These are phyloP conservation scores for Xanthia togata DNA, from an alignment of 2,888 invertebrate genomes.

Conservation along the genomic window DNA sequence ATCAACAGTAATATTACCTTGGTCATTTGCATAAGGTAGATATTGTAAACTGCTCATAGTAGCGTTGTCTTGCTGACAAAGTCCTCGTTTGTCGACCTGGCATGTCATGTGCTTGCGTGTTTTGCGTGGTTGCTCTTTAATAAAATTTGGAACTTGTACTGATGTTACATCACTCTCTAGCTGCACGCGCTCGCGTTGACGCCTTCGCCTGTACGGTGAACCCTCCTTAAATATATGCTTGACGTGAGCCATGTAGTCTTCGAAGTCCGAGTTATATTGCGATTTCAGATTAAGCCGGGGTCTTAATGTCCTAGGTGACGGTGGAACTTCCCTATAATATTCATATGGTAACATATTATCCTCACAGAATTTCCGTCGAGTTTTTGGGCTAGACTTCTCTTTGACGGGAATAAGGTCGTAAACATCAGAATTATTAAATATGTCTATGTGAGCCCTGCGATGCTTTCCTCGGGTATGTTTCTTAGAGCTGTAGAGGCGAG, in stretches of 20 bases:
- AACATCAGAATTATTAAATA: conserved; percentile 79
- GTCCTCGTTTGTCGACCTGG: conserved; percentile 56
- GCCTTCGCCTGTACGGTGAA: conserved; percentile 60
- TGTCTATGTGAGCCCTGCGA: conserved; percentile 67
- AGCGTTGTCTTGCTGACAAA: conserved; percentile 66
- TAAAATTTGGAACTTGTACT: conserved; percentile 48
- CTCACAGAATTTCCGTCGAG: conserved; percentile 78
- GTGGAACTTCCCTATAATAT: conserved; percentile 82
- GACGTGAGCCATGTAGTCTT: conserved; percentile 67
- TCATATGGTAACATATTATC: conserved; percentile 72
- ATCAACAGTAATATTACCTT: conserved; percentile 67
- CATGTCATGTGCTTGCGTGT: conserved; percentile 26
- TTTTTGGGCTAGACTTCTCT: conserved; percentile 84
- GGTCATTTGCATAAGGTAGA: conserved; percentile 67
- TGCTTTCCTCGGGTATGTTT: conserved; percentile 70
- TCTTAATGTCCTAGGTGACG: conserved; percentile 82
- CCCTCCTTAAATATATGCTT: conserved; percentile 54
- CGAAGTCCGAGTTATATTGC: conserved; percentile 76
- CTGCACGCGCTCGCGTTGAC: conserved; percentile 57
- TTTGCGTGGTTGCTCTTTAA: conserved; percentile 34
- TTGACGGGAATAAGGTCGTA: conserved; percentile 86
- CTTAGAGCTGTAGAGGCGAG: conserved; percentile 79
- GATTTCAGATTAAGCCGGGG: conserved; percentile 83
- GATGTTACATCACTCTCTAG: conserved; percentile 66
- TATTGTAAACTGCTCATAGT: conserved; percentile 71